A percentile compares a stretch with the other conserved stretches of the same genome.
phyloP scores from a whole-genome alignment of 1,140 invertebrate genomes.

The Drosophila novamexicana region DNA sequence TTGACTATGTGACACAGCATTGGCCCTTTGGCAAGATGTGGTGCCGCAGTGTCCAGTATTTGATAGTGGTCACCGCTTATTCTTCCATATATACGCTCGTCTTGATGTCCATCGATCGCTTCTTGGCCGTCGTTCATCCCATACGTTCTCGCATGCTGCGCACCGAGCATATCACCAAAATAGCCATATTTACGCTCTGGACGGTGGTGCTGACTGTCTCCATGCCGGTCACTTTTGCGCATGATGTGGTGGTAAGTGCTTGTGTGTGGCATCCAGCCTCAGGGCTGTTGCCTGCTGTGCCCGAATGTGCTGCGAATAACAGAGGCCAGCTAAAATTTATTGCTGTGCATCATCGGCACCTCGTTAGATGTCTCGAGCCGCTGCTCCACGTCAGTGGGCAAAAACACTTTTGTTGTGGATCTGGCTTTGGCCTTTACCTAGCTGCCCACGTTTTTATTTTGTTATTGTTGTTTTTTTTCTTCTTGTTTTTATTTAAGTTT shows the following conservation, averaged over 20 bases:
- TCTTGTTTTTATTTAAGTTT: slow-evolving; percentile 45
- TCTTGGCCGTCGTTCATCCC: slow-evolving; percentile 97
- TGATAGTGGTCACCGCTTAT: slow-evolving; percentile 95
- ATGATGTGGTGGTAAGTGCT: slow-evolving; percentile 87
- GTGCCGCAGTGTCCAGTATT: slow-evolving; percentile 92
- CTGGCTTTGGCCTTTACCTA: slow-evolving; percentile 8
- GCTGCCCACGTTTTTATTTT: slow-evolving; percentile 15
- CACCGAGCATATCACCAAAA: slow-evolving; percentile 92
- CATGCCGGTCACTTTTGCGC: slow-evolving; percentile 90
- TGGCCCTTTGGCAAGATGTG: slow-evolving; percentile 96
- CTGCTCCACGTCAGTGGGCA: slow-evolving; percentile 19
- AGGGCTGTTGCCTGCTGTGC: slow-evolving; percentile 54
- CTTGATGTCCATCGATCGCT: slow-evolving; percentile 97
- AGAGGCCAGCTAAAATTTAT: slow-evolving; percentile 76
- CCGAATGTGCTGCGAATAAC: slow-evolving; percentile 74
- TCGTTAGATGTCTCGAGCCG: slow-evolving; percentile 62
- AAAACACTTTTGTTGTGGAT: slow-evolving; percentile 4
- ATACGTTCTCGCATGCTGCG: slow-evolving; percentile 92
- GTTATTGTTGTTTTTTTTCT: slow-evolving; percentile 16
- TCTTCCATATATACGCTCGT: slow-evolving; percentile 98
- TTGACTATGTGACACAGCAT: slow-evolving; percentile 91
- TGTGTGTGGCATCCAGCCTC: background rate
- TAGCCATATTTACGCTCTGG: slow-evolving; percentile 92
- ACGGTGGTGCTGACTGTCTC: slow-evolving; percentile 90
- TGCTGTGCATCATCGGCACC: slow-evolving; percentile 80